Conservation (phyloP, 2,888 invertebrate genomes). For the Athalia circularis region DNA sequence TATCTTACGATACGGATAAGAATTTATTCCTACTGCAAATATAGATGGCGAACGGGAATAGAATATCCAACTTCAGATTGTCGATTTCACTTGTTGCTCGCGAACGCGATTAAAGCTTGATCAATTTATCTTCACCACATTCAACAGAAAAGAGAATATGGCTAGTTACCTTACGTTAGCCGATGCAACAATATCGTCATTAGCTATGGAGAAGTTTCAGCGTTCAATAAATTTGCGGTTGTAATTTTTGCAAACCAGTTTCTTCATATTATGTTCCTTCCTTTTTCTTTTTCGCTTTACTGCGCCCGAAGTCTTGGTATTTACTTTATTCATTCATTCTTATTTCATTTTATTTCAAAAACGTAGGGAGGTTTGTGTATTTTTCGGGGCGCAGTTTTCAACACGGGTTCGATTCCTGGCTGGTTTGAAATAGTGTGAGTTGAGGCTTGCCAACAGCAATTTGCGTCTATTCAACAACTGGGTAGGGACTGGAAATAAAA, state of each 20-base stretch:
- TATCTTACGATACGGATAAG: not conserved
- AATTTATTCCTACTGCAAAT: conserved; percentile 3
- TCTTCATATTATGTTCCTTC: not conserved
- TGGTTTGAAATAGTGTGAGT: conserved; percentile 44
- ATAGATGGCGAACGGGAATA: conserved; percentile 12
- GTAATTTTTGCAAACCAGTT: conserved; percentile 3
- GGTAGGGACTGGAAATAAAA: conserved; percentile 54
- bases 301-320: no score
- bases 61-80: conserved; percentile 15
- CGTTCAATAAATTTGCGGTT: conserved; percentile 31
- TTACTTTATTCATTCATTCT: not conserved
- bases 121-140: no score
- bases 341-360: conserved; percentile 15
- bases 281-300: not conserved
- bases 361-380: conserved; percentile 14
- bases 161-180: no score
- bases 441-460: conserved; percentile 57
- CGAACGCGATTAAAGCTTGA: no score
- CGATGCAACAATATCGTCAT: conserved; percentile 1
- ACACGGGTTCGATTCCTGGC: conserved; percentile 45
- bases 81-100: conserved; percentile 1
- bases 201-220: not conserved
- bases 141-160: no score
- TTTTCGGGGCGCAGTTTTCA: conserved; percentile 40
- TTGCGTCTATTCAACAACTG: conserved; percentile 61